Conservation (phyloP, 1,140 invertebrate genomes). For the Dendroctonus ponderosae region DNA sequence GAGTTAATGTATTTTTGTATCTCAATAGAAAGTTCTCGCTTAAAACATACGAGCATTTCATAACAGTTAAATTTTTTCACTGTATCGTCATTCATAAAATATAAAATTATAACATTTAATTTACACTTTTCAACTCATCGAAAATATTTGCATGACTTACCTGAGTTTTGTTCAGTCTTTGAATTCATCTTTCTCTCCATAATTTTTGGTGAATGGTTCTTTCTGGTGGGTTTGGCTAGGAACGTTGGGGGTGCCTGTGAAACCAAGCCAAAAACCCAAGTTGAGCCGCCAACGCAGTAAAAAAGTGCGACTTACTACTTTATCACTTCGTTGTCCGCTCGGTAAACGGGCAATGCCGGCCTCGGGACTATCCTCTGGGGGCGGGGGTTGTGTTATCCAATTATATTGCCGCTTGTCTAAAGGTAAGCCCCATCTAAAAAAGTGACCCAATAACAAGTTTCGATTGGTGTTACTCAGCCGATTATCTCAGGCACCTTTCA, state of each 20-base stretch:
- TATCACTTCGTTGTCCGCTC: constrained; percentile 75
- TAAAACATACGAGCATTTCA: too few relatives aligned
- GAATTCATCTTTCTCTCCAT: constrained; percentile 52
- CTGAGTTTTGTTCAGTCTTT: constrained; percentile 44
- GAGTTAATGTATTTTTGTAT: too few relatives aligned
- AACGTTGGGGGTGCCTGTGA: constrained; percentile 58
- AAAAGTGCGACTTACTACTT: constrained; percentile 59
- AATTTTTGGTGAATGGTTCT: constrained; percentile 63
- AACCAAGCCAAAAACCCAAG: constrained; percentile 1
- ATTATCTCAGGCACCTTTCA: constrained; percentile 56
- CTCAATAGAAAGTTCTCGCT: too few relatives aligned
- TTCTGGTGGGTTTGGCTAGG: constrained; percentile 58
- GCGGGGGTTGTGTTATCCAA: constrained; percentile 87
- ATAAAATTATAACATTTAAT: too few relatives aligned
- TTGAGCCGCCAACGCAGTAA: background rate
- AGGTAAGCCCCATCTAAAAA: constrained; percentile 70
- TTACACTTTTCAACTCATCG: too few relatives aligned
- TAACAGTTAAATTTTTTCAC: too few relatives aligned
- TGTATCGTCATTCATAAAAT: too few relatives aligned
- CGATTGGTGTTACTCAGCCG: background rate
- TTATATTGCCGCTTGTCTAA: constrained; percentile 85
- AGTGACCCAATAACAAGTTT: background rate
- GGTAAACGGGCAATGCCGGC: constrained; percentile 75
- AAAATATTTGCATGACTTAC: constrained; percentile 38
- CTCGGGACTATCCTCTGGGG: constrained; percentile 81